Evolutionary conservation across 2,797 vertebrate genomes (phyloP), one percentile per base, ranked within the genome.

Genomic region (Paguma larvata): DNA sequence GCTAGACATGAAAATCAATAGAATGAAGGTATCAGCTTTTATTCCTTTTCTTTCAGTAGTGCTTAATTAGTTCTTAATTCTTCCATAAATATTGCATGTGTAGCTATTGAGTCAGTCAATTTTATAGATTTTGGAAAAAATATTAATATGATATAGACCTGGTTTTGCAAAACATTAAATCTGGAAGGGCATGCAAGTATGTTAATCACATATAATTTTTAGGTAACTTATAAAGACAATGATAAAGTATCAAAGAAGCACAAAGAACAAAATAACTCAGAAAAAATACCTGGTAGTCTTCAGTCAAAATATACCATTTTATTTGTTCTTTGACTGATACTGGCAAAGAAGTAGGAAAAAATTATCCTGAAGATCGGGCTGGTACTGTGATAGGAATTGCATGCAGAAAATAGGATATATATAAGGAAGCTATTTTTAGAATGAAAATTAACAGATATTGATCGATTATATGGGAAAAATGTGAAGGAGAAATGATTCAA

Each of bases 1-100:
- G 13, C 4, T 70, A 85, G 32, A 48, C 21, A 56, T 59, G 18
- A 89, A 86, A 84, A 48, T 84, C 5, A 68, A 19, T 32, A 62
- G n/a, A 93, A 62, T 77, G 11, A 15, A 68, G 9, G 2, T 51
- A 11, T 87, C 5, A 34, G 10, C 46, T 77, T 75, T 77, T 19
- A 44, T 75, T 46, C 14, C 12, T 32, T 51, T 72, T 87, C 79
- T 62, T 89, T 14, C 18, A 3, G 15, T 67, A 51, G 0, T 32
- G n/a, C 70, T 92, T 80, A 41, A 77, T 72, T 84, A 88, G 70
- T 82, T 79, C 6, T 62, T 93, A 90, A 41, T 41, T 87, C 4
- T 12, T 73, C 6, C 72, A 85, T 62, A 65, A 75, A 79, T 62
- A 13, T 0, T 53, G 1, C 53, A 62, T 27, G 2, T 87, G n/a